phyloP scores from a whole-genome alignment of 2,797 vertebrate species.

The Fringilla coelebs region DNA sequence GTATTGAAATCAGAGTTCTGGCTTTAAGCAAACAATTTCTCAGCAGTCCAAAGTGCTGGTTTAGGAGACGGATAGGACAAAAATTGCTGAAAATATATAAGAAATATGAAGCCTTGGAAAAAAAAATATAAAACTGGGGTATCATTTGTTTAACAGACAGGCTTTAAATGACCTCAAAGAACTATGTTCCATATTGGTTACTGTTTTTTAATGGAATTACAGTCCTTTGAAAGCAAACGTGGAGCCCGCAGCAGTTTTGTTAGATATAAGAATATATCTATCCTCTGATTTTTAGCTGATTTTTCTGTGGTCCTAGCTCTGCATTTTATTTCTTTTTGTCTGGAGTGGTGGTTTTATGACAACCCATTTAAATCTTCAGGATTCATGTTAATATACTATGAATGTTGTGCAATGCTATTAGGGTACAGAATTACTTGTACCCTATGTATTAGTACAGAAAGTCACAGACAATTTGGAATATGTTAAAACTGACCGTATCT shows the following conservation, averaged over 20 bases:
- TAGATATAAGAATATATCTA: background rate
- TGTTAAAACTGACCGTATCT: background rate
- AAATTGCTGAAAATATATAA: conserved; percentile 8
- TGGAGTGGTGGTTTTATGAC: background rate
- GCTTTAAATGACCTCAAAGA: conserved; percentile 45
- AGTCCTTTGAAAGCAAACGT: background rate
- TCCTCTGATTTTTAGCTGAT: background rate
- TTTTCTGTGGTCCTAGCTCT: conserved; percentile 4
- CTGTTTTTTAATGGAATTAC: background rate
- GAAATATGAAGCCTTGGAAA: conserved; percentile 10
- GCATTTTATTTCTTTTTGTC: background rate
- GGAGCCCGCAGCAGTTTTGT: background rate
- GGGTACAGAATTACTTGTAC: background rate
- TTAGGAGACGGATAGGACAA: background rate
- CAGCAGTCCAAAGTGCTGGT: background rate
- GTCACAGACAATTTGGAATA: background rate
- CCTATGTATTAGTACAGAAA: background rate
- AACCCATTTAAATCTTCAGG: background rate
- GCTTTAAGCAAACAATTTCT: conserved; percentile 40
- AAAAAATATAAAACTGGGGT: background rate
- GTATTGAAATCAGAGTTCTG: conserved; percentile 30
- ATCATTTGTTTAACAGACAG: conserved; percentile 22
- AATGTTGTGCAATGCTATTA: background rate
- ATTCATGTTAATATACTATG: background rate
- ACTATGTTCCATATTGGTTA: background rate